Conservation (phyloP, 2,797 vertebrate genomes). For the Acomys russatus region DNA sequence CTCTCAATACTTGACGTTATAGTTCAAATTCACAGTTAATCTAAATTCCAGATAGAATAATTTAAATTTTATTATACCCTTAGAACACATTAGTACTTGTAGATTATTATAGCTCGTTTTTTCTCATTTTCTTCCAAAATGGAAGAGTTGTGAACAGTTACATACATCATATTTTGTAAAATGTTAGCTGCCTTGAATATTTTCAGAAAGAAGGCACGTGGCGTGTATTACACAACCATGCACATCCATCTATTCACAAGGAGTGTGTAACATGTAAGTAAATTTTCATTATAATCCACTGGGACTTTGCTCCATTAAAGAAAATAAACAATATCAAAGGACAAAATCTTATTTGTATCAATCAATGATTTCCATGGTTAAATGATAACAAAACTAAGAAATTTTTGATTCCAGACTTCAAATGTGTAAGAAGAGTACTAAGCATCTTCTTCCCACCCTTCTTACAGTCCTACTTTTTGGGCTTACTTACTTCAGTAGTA, state of each 20-base stretch:
- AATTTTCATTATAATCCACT: constrained; percentile 4
- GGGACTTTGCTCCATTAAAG: constrained; percentile 10
- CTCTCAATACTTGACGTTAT: constrained; percentile 43
- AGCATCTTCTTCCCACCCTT: neutral
- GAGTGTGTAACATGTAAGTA: neutral
- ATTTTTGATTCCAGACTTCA: constrained; percentile 35
- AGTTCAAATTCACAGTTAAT: constrained; percentile 67
- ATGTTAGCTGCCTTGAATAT: constrained; percentile 50
- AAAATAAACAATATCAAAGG: neutral
- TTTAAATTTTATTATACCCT: constrained; percentile 60
- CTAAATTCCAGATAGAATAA: constrained; percentile 42
- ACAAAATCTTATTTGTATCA: constrained; percentile 33
- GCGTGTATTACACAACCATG: neutral
- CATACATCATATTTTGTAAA: constrained; percentile 29
- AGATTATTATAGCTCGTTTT: constrained; percentile 1
- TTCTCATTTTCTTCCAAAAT: constrained; percentile 39
- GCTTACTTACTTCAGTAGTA: neutral
- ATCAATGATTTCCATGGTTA: constrained; percentile 7
- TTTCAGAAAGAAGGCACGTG: constrained; percentile 46
- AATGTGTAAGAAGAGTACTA: neutral
- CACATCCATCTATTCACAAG: neutral
- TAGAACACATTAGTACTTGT: constrained; percentile 26
- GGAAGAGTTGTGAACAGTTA: constrained; percentile 22
- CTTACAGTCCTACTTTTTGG: neutral
- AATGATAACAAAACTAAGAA: constrained; percentile 34